A percentile compares a stretch with the other conserved stretches of the same genome.
phyloP scores from a whole-genome alignment of 2,888 invertebrate species.

The Galerucella calmariensis region DNA sequence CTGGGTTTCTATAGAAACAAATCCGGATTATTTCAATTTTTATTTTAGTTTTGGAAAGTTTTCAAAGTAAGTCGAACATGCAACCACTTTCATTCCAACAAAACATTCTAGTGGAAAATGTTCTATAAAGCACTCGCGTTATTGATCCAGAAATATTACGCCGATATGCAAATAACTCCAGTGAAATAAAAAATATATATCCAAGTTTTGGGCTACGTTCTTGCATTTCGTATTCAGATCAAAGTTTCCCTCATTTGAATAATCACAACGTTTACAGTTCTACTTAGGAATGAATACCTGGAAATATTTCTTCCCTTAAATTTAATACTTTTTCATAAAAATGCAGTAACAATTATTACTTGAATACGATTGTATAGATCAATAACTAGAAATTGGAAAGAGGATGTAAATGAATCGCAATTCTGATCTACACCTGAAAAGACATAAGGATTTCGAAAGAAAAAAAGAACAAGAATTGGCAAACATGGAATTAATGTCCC shows the following conservation, averaged over 20 bases:
- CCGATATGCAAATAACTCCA: not conserved
- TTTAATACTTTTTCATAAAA: not conserved
- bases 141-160: not conserved
- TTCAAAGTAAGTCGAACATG: not conserved
- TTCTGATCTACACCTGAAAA: not conserved
- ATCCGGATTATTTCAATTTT: not conserved
- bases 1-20: not conserved
- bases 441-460: not conserved
- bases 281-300: not conserved
- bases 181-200: not conserved
- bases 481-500: constrained; percentile 2
- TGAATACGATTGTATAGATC: not conserved
- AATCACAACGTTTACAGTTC: not conserved
- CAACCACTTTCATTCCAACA: constrained; percentile 5
- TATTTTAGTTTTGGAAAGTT: not conserved
- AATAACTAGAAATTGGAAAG: not conserved
- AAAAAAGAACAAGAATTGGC: not conserved
- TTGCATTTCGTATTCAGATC: not conserved
- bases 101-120: constrained; percentile 2
- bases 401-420: not conserved
- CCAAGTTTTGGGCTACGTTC: constrained; percentile 2
- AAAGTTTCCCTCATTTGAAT: not conserved
- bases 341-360: too few relatives aligned
- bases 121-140: not conserved
- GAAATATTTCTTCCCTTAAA: not conserved